A percentile compares a stretch with the other conserved stretches of the same genome.
phyloP scores from a whole-genome alignment of 1,140 invertebrate species.

The Scaptomyza hsui region DNA sequence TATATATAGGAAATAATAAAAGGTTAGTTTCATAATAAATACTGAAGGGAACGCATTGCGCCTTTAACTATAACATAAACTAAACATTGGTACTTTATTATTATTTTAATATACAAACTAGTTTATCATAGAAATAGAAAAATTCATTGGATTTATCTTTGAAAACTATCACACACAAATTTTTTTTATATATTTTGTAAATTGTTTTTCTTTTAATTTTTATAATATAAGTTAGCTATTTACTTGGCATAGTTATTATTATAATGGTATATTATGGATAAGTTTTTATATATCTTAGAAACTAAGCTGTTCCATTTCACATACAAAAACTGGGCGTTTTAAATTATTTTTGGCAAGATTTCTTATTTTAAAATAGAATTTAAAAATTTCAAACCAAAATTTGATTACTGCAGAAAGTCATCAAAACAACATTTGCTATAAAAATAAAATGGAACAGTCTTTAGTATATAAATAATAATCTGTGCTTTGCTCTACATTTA shows the following conservation, averaged over 20 bases:
- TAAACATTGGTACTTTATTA: background rate
- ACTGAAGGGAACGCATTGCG: constrained; percentile 29
- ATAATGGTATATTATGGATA: constrained; percentile 1
- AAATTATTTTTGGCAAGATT: constrained; percentile 43
- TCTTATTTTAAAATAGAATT: background rate
- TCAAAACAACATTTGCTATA: background rate
- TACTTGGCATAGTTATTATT: constrained; percentile 11
- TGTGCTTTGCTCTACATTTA: constrained; percentile 1
- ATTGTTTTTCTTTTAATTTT: constrained; percentile 47
- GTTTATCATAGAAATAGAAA: constrained; percentile 38
- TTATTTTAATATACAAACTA: constrained; percentile 18
- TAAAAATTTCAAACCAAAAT: no score
- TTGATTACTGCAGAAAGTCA: no score
- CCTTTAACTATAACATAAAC: constrained; percentile 18
- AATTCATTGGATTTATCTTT: constrained; percentile 54
- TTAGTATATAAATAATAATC: background rate
- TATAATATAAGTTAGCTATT: constrained; percentile 17
- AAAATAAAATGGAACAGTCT: constrained; percentile 4
- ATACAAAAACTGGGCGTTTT: constrained; percentile 2
- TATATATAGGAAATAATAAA: constrained; percentile 5
- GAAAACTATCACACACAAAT: constrained; percentile 80
- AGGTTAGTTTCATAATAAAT: constrained; percentile 18
- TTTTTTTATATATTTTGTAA: constrained; percentile 25
- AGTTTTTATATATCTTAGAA: constrained; percentile 26
- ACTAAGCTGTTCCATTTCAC: constrained; percentile 52